These are phyloP conservation scores for Varroa destructor DNA, from an alignment of 1,140 invertebrate genomes.

Conservation along the genomic window DNA sequence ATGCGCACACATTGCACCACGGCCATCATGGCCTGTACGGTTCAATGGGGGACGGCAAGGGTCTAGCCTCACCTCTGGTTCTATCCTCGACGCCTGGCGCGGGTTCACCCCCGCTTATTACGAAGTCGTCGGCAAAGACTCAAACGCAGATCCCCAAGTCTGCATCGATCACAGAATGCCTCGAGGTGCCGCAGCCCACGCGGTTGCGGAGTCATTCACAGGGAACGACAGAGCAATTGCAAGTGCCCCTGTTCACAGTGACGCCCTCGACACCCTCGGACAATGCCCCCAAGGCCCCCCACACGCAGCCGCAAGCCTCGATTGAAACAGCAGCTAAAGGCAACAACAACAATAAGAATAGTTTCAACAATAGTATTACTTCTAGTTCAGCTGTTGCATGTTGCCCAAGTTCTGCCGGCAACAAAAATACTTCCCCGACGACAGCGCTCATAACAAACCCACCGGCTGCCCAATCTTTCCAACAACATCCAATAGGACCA, in stretches of 20 bases:
- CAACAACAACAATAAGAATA: too few relatives aligned
- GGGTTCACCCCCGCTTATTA: constrained; percentile 24
- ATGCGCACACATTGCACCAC: constrained; percentile 32
- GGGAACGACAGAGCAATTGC: constrained; percentile 22
- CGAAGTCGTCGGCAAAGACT: constrained; percentile 28
- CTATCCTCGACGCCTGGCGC: constrained; percentile 25
- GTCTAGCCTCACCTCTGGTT: constrained; percentile 27
- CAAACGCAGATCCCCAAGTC: constrained; percentile 29
- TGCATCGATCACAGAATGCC: constrained; percentile 28
- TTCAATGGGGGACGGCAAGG: constrained; percentile 16
- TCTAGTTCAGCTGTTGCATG: too few relatives aligned
- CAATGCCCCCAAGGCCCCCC: too few relatives aligned
- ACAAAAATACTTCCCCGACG: too few relatives aligned
- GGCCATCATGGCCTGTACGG: not conserved
- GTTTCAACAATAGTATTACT: too few relatives aligned
- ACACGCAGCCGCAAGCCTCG: not conserved
- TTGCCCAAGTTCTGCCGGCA: too few relatives aligned
- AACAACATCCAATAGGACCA: too few relatives aligned
- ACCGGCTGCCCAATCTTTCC: too few relatives aligned
- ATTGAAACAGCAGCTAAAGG: not conserved
- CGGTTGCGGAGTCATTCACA: constrained; percentile 27
- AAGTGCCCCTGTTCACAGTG: constrained; percentile 28
- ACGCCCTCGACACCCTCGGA: constrained; percentile 26
- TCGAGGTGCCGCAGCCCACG: constrained; percentile 27
- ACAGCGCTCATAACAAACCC: too few relatives aligned